phyloP scores from a whole-genome alignment of 1,140 invertebrate genomes.

The Apolygus lucorum region DNA sequence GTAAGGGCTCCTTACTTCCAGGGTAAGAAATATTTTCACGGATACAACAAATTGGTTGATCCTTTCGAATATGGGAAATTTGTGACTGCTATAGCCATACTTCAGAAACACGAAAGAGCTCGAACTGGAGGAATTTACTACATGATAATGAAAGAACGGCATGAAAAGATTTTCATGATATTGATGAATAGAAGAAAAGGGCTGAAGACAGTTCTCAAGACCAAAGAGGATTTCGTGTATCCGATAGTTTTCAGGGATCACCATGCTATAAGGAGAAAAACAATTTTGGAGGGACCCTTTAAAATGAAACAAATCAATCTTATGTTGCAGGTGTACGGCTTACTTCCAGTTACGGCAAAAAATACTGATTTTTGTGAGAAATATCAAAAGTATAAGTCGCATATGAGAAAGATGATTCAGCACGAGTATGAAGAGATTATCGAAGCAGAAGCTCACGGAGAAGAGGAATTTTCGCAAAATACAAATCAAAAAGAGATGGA shows the following conservation, averaged over 20 bases:
- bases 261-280: background rate
- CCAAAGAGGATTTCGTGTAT: background rate
- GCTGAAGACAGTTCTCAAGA: background rate
- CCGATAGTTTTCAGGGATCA: background rate
- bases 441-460: background rate
- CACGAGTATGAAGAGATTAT: background rate
- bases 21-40: background rate
- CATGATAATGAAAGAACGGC: background rate
- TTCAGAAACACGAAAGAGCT: constrained; percentile 4
- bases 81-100: background rate
- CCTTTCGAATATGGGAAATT: background rate
- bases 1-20: background rate
- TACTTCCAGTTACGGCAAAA: background rate
- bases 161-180: background rate
- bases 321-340: background rate
- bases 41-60: background rate
- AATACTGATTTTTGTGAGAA: background rate
- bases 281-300: background rate
- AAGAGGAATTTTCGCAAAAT: background rate
- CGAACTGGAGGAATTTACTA: background rate
- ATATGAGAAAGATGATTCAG: background rate
- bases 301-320: background rate
- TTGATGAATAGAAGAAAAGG: background rate
- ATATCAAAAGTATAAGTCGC: background rate
- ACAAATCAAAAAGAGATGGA: background rate